phyloP scores from a whole-genome alignment of 2,797 vertebrate genomes.

The Liparis tanakae region DNA sequence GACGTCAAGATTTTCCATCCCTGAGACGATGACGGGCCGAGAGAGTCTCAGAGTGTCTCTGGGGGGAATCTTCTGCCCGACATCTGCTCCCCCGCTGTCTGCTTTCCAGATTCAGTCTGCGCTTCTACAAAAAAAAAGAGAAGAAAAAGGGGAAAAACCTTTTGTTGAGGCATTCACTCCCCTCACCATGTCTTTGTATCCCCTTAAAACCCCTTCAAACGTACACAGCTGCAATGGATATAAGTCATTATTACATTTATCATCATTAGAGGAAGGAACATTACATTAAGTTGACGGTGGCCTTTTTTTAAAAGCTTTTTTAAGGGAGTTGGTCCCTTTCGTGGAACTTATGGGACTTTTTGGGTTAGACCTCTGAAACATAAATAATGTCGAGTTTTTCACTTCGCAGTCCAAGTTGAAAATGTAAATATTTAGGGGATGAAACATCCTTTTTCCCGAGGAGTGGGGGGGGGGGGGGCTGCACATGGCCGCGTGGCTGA shows the following conservation, averaged over 20 bases:
- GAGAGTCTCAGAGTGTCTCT: too few species aligned
- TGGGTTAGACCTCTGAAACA: not conserved
- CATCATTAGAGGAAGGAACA: not conserved
- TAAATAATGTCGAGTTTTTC: conserved; percentile 24
- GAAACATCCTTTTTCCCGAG: conserved; percentile 12
- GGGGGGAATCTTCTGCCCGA: not conserved
- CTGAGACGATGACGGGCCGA: too few species aligned
- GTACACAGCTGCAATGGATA: not conserved
- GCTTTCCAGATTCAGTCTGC: conserved; percentile 7
- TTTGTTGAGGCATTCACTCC: not conserved
- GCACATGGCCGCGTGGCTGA: conserved; percentile 5
- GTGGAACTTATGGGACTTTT: not conserved
- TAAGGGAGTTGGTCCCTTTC: not conserved
- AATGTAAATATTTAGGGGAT: conserved; percentile 68
- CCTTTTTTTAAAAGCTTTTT: not conserved
- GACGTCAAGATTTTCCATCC: too few species aligned
- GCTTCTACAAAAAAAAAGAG: not conserved
- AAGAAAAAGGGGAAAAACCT: too few species aligned
- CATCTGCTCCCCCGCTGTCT: conserved; percentile 19
- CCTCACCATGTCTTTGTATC: not conserved
- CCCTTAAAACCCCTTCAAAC: not conserved
- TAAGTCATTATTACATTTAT: not conserved
- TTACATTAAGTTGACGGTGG: not conserved
- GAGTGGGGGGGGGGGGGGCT: not conserved
- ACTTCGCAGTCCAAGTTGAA: conserved; percentile 22